Evolutionary conservation across 2,113 vertebrate genomes (phyloP).

Genomic region (Macroglossus sobrinus): DNA sequence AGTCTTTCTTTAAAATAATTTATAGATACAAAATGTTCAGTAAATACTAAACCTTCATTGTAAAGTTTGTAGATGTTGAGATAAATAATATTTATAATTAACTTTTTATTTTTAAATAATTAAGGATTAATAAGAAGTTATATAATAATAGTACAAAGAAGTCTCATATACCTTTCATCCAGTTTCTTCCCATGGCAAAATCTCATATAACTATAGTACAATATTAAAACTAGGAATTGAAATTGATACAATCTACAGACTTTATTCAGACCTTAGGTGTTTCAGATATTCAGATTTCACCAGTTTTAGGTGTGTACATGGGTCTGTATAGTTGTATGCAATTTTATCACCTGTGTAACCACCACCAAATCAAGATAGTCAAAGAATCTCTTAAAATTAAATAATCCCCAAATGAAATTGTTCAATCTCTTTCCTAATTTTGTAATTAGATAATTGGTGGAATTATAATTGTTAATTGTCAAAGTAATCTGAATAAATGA

Average conservation of each 20-base stretch:
- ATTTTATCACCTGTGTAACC: not conserved
- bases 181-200: not conserved
- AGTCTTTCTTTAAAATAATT: not conserved
- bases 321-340: not conserved
- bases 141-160: not conserved
- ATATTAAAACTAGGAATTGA: not conserved
- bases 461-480: not conserved
- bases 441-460: not conserved
- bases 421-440: not conserved
- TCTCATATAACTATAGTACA: not conserved
- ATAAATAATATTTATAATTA: not conserved
- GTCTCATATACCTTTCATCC: not conserved
- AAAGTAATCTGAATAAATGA: not conserved
- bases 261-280: not conserved
- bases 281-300: not conserved
- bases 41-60: not conserved
- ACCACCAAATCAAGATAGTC: not conserved
- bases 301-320: not conserved
- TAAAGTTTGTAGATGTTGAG: not conserved
- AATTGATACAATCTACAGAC: not conserved
- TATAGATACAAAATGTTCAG: not conserved
- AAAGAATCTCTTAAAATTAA: not conserved
- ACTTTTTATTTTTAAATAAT: not conserved
- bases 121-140: not conserved
- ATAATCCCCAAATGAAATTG: not conserved